Evolutionary conservation across 2,888 invertebrate genomes (phyloP).

Genomic region (Dioctria linearis): DNA sequence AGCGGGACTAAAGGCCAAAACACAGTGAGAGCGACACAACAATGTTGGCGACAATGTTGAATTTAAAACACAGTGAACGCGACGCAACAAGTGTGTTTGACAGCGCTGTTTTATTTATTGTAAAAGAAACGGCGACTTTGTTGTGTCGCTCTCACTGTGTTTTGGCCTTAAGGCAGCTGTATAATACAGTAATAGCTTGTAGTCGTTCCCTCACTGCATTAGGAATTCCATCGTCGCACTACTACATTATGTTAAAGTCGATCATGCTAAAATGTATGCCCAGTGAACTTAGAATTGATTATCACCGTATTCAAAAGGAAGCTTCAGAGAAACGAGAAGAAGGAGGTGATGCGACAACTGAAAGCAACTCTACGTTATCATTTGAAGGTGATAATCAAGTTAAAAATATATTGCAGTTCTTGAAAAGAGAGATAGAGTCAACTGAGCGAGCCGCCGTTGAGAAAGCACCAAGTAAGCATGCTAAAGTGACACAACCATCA

Average conservation of each 20-base stretch:
- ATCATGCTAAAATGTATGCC: slow-evolving; percentile 46
- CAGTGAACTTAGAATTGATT: slow-evolving; percentile 33
- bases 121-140: no score
- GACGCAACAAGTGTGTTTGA: no score
- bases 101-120: no score
- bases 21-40: no score
- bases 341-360: not conserved
- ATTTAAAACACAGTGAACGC: no score
- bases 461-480: not conserved
- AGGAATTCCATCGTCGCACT: slow-evolving; percentile 22
- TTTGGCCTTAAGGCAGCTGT: slow-evolving; percentile 40
- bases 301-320: slow-evolving; percentile 35
- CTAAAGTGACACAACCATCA: not conserved
- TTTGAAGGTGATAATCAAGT: not conserved
- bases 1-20: slow-evolving; percentile 18
- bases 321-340: not conserved
- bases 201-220: slow-evolving; percentile 36
- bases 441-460: not conserved
- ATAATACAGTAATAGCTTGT: slow-evolving; percentile 39
- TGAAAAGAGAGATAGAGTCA: slow-evolving; percentile 11
- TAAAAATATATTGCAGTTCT: not conserved
- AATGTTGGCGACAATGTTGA: no score
- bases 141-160: no score
- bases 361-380: not conserved
- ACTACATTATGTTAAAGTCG: slow-evolving; percentile 43